phyloP scores from a whole-genome alignment of 2,113 vertebrate species.

The Cairina moschata region DNA sequence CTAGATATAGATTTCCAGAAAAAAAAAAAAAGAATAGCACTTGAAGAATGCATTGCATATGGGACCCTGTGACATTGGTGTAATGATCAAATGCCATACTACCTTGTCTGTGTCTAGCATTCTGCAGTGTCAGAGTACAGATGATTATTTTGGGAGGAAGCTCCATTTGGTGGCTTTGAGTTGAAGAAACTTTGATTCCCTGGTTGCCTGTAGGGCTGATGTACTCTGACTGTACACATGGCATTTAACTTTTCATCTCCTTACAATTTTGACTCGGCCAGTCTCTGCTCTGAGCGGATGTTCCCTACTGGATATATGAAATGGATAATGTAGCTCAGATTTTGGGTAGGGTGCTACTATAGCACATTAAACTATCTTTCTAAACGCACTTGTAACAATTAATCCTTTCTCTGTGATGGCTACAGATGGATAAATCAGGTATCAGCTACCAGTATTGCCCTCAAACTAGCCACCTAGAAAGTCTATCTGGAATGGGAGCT shows the following conservation, averaged over 20 bases:
- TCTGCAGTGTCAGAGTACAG: background rate
- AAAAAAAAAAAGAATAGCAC: background rate
- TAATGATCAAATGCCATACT: background rate
- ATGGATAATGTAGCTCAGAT: background rate
- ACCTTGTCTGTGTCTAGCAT: background rate
- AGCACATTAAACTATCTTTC: background rate
- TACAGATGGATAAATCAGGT: background rate
- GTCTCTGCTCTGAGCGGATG: background rate
- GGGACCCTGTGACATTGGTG: background rate
- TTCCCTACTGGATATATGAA: background rate
- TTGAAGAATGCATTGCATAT: background rate
- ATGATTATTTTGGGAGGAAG: background rate
- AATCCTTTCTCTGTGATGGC: background rate
- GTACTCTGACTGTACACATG: background rate
- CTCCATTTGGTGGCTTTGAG: background rate
- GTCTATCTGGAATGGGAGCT: background rate
- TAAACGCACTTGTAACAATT: background rate
- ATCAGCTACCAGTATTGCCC: background rate
- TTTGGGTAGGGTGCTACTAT: background rate
- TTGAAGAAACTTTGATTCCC: background rate
- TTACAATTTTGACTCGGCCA: background rate
- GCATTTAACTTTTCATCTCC: background rate
- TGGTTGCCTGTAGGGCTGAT: background rate
- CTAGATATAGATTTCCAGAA: background rate
- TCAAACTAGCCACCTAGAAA: background rate